Evolutionary conservation across 2,113 vertebrate genomes (phyloP), one percentile per base, ranked within the genome.

Genomic region (Zootoca vivipara): DNA sequence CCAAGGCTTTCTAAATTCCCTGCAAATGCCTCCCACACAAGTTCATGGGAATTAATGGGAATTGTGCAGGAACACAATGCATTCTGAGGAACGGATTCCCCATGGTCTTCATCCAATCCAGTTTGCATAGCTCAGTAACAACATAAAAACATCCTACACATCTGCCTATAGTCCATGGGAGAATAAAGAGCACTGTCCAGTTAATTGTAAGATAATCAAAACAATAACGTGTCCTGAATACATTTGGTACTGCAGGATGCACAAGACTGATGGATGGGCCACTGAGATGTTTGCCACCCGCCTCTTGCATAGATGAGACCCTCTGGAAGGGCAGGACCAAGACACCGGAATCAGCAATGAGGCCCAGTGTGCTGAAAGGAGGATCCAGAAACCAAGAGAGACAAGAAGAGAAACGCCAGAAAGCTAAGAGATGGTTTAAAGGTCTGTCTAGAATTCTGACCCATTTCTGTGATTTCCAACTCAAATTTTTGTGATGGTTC

Each of bases 61-160:
- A 10, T 13, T 52, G 16, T 15, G 24, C n/a, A 79, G 20, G 6
- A 30, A 18, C 16, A 33, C 52, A 16, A 79, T 16, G 0, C 52
- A 73, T 35, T 73, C 52, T 52, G 26, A 67, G 24, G 26, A 67
- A 28, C 9, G 24, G 26, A 26, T 28, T 67, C 65, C 26, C 65
- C 24, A 9, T 9, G 7, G 30, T 70, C 30, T 70, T 30, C 30
- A 67, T 67, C 42, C 8, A 33, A 67, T 67, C 42, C 9, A 33
- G 30, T 92, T 96, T 97, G 97, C 95, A 97, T 96, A 97, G 95
- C 94, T 96, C 89, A 95, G 89, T 95, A 91, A 96, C 35, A 91
- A 96, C 35, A 78, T 52, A 87, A 81, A 81, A 75, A 90, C 85
- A 30, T 10, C 78, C 85, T 89, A 86, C 0, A 77, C 20, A 20